A percentile compares a stretch with the other conserved stretches of the same genome.
These are phyloP conservation scores for Zaprionus kolodkinae DNA, from an alignment of 1,140 invertebrate genomes.

Conservation along the genomic window DNA sequence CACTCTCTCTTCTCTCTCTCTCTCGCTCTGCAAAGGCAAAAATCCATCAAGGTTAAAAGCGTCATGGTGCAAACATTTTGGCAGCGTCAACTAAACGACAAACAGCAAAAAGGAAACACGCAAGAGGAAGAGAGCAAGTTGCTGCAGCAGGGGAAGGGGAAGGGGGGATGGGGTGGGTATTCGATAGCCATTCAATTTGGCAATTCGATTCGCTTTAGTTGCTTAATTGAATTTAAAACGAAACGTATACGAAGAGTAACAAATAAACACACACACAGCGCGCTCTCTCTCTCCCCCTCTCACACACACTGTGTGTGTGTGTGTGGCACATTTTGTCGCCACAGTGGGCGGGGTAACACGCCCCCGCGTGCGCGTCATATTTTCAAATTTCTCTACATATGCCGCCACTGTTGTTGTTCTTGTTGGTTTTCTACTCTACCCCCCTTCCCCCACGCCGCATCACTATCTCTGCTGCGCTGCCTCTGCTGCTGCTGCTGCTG, in stretches of 20 bases:
- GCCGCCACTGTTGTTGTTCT: neutral
- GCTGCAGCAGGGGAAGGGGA: too few species aligned
- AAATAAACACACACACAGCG: neutral
- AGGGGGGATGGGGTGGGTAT: constrained; percentile 12
- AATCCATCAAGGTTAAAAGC: constrained; percentile 73
- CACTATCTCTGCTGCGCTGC: constrained; percentile 15
- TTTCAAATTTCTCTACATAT: constrained; percentile 31
- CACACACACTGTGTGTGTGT: neutral
- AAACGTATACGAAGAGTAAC: constrained; percentile 25
- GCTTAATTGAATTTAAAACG: constrained; percentile 66
- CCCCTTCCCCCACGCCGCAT: neutral
- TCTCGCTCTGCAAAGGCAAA: constrained; percentile 5
- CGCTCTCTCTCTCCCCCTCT: neutral
- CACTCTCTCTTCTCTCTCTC: neutral
- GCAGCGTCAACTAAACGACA: constrained; percentile 36
- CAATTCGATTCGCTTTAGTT: constrained; percentile 39
- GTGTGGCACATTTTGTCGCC: constrained; percentile 34
- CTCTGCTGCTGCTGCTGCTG: constrained; percentile 4
- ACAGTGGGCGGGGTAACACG: constrained; percentile 13
- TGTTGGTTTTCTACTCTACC: neutral
- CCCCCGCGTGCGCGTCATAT: constrained; percentile 35
- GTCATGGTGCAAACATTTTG: constrained; percentile 71
- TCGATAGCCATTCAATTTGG: constrained; percentile 42
- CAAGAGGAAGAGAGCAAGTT: neutral
- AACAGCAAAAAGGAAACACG: neutral